Evolutionary conservation across 2,888 invertebrate genomes (phyloP), one percentile per base, ranked within the genome.

Genomic region (Pollenia labialis): DNA sequence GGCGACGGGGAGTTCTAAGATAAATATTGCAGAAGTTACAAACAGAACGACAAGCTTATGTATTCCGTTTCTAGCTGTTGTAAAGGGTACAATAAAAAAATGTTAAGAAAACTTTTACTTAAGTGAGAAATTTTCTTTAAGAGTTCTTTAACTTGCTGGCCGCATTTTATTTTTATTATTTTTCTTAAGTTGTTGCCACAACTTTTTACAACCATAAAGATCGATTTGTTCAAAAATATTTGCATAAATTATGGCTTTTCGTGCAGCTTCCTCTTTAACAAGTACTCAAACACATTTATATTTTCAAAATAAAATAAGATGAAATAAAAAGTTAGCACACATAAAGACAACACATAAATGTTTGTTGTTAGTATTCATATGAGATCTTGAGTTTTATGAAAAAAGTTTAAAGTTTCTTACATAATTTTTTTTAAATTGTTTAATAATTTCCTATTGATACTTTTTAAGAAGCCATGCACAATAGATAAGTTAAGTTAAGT

Each of bases 151-250:
- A 48, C 60, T 81, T 76, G 23, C 68, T 77, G 77, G 58, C 56
- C 68, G 46, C 52, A 62, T 66, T 56, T 81, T 81, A 60, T 9
- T 56, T 66, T 72, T 66, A 16, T 68, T 62, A 42, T 83, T 54
- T 71, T 42, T 66, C 44, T 68, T 44, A 23, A 48, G 76, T 46
- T 76, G 76, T 69, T 84, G 64, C 71, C 66, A 60, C 62, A 66
- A 77, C 66, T 85, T 75, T 85, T 79, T 79, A 71, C 56, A 80
- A 71, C 82, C 82, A 86, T 82, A 82, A 75, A 79, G 69, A 86
- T 86, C 82, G 85, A 86, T 86, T 86, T 79, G 82, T 71, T 86
- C 50, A 64, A 58, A 82, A 79, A 82, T 86, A 75, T 82, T 82
- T 79, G 69, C 79, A 80, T 80, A 80, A 82, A 75, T 82, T 86